A percentile compares a stretch with the other conserved stretches of the same genome.
These are phyloP conservation scores for Melanophora roralis DNA, from an alignment of 2,888 invertebrate species.

Conservation along the genomic window DNA sequence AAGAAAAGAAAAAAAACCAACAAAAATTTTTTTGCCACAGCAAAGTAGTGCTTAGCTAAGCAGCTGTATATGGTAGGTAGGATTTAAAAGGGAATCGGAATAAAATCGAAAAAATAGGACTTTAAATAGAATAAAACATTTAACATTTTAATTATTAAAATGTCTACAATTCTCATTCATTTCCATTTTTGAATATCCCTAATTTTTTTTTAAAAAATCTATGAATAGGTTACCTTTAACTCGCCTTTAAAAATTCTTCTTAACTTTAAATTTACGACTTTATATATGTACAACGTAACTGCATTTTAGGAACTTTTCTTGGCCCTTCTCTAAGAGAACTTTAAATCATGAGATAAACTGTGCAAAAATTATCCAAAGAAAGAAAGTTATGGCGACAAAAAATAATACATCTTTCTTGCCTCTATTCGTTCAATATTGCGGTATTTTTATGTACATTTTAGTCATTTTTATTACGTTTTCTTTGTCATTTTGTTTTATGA, in stretches of 20 bases:
- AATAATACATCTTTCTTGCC: conserved; percentile 30
- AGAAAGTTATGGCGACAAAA: conserved; percentile 26
- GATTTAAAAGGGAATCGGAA: no score
- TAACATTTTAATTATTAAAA: no score
- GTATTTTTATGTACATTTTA: conserved; percentile 20
- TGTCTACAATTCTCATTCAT: no score
- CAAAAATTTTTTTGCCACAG: no score
- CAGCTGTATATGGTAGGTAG: no score
- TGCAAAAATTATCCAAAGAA: neutral
- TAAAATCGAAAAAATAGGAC: no score
- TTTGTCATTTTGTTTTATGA: conserved; percentile 56
- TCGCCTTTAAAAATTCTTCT: neutral
- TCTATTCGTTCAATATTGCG: neutral
- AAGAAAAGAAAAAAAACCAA: no score
- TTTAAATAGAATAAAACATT: no score
- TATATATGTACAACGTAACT: neutral
- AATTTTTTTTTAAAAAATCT: neutral
- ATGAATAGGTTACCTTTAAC: neutral
- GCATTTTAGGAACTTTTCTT: neutral
- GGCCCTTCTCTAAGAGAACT: neutral
- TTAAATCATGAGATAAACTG: neutral
- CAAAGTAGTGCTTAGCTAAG: no score
- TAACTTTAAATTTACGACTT: conserved; percentile 22
- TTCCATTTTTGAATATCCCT: no score
- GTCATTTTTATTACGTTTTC: conserved; percentile 46